A percentile compares a stretch with the other conserved stretches of the same genome.
Evolutionary conservation across 2,797 vertebrate species (phyloP).

Genomic region (Gallinago solitaria): DNA sequence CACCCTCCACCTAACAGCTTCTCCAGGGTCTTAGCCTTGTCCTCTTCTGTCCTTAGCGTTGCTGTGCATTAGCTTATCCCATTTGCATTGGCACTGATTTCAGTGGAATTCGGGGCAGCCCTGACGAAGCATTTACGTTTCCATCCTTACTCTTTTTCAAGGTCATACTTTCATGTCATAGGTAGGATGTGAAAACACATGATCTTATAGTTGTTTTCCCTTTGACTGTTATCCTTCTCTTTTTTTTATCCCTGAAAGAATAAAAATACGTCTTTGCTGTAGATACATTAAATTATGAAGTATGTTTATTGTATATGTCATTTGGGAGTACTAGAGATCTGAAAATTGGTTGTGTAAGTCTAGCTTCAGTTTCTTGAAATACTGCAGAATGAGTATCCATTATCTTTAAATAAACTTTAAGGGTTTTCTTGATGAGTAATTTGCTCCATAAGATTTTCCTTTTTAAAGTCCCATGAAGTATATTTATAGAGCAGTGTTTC

Average conservation of each 20-base stretch:
- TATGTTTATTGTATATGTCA: neutral
- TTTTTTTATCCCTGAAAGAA: neutral
- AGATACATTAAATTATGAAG: neutral
- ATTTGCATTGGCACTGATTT: neutral
- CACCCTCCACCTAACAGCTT: neutral
- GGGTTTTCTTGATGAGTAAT: constrained; percentile 53
- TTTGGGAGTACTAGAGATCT: neutral
- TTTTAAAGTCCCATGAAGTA: constrained; percentile 40
- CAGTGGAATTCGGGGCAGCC: neutral
- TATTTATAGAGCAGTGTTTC: constrained; percentile 43
- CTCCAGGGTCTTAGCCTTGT: neutral
- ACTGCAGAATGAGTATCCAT: neutral
- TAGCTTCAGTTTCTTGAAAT: constrained; percentile 15
- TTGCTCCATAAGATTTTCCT: constrained; percentile 37
- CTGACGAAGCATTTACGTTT: neutral
- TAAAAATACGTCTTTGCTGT: neutral
- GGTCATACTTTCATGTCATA: neutral
- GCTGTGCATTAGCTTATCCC: neutral
- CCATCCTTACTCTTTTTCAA: neutral
- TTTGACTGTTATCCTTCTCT: neutral
- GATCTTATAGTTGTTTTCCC: neutral
- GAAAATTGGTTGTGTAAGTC: neutral
- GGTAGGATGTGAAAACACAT: neutral
- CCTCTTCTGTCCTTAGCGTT: neutral
- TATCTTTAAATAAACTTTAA: constrained; percentile 53